A percentile compares a stretch with the other conserved stretches of the same genome.
Conservation (phyloP, 2,113 vertebrate species). For the Phycodurus eques region DNA sequence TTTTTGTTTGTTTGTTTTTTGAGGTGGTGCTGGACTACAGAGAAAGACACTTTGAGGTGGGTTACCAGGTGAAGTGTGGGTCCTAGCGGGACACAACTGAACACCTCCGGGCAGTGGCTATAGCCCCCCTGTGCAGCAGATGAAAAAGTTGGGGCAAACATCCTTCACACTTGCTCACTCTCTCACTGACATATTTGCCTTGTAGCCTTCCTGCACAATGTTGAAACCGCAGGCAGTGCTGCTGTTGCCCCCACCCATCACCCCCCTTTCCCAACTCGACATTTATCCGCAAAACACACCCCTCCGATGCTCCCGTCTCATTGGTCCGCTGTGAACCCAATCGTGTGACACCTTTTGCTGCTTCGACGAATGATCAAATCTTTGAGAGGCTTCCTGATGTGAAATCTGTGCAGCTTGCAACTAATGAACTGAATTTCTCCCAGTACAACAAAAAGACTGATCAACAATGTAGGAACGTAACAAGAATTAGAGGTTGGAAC, state of each 20-base stretch:
- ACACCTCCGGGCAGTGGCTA: slow-evolving; percentile 85
- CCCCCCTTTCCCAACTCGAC: slow-evolving; percentile 14
- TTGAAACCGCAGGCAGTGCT: slow-evolving; percentile 57
- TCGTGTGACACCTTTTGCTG: slow-evolving; percentile 35
- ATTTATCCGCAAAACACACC: slow-evolving; percentile 49
- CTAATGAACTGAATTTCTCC: not conserved
- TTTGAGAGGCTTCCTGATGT: slow-evolving; percentile 39
- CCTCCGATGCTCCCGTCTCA: slow-evolving; percentile 54
- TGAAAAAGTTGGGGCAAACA: slow-evolving; percentile 87
- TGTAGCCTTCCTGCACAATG: slow-evolving; percentile 55
- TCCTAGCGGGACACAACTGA: slow-evolving; percentile 81
- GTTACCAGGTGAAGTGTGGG: slow-evolving; percentile 82
- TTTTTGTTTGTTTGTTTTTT: slow-evolving; percentile 31
- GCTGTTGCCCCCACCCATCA: slow-evolving; percentile 36
- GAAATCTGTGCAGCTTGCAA: slow-evolving; percentile 13
- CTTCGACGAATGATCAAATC: slow-evolving; percentile 42
- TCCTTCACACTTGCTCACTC: slow-evolving; percentile 76
- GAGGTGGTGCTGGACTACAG: slow-evolving; percentile 75
- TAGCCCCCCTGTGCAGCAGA: slow-evolving; percentile 86
- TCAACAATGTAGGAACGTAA: too few relatives aligned
- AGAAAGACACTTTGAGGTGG: slow-evolving; percentile 81
- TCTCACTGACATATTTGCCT: slow-evolving; percentile 70
- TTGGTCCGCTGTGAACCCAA: slow-evolving; percentile 61
- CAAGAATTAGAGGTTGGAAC: too few relatives aligned
- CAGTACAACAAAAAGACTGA: not conserved